Evolutionary conservation across 2,113 vertebrate genomes (phyloP).

Genomic region (Theropithecus gelada): DNA sequence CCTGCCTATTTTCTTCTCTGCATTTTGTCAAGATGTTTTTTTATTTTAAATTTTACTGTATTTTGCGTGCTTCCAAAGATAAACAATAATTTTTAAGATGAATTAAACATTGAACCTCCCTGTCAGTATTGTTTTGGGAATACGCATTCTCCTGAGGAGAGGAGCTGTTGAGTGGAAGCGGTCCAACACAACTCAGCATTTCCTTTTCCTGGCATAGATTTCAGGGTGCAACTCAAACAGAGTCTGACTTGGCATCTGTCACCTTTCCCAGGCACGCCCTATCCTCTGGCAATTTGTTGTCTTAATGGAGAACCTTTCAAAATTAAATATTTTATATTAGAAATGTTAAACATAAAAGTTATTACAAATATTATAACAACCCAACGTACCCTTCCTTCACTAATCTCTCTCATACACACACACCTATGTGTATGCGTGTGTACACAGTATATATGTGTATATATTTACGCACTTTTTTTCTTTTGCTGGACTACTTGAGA

Average conservation of each 20-base stretch:
- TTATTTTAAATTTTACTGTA: background rate
- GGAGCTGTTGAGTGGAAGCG: background rate
- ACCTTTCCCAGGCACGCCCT: background rate
- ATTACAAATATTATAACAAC: background rate
- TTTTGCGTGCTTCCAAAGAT: background rate
- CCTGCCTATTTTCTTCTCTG: background rate
- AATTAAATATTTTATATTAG: background rate
- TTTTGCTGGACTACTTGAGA: background rate
- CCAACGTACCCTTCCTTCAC: background rate
- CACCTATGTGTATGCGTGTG: background rate
- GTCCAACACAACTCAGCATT: background rate
- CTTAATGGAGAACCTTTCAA: background rate
- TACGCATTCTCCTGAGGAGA: background rate
- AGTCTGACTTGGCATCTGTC: background rate
- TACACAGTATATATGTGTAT: background rate
- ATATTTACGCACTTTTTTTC: background rate
- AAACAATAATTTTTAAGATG: background rate
- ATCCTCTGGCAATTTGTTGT: background rate
- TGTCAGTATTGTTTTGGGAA: background rate
- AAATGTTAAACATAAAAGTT: constrained; percentile 10
- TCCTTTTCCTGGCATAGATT: background rate
- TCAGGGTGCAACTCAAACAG: background rate
- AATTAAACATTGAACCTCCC: background rate
- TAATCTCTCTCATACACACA: background rate
- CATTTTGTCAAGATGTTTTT: background rate